A percentile compares a stretch with the other conserved stretches of the same genome.
Conservation (phyloP, 2,113 vertebrate genomes). For the Condylura cristata region DNA sequence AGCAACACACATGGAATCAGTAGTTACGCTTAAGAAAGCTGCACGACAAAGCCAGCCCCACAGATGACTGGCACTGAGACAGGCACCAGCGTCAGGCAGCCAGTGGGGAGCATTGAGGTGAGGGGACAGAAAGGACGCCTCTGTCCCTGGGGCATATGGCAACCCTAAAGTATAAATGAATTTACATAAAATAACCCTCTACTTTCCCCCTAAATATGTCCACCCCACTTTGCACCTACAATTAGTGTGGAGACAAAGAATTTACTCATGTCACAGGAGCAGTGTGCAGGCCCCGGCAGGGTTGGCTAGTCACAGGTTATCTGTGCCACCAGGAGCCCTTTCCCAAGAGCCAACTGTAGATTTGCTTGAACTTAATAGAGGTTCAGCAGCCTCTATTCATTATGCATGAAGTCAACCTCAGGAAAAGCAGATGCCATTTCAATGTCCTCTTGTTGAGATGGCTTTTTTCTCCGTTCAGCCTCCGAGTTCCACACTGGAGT, state of each 20-base stretch:
- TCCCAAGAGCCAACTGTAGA: constrained; percentile 44
- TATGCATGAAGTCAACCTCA: constrained; percentile 42
- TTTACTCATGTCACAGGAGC: constrained; percentile 4
- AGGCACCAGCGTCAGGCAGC: constrained; percentile 41
- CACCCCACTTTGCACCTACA: neutral
- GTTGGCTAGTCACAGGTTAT: neutral
- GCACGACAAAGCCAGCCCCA: neutral
- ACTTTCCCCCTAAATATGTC: constrained; percentile 26
- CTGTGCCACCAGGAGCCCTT: neutral
- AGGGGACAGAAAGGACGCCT: constrained; percentile 40
- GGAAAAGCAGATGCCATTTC: constrained; percentile 51
- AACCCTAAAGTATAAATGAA: constrained; percentile 14
- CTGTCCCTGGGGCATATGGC: constrained; percentile 37
- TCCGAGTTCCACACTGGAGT: neutral
- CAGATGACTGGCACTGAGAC: constrained; percentile 10
- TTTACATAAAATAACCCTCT: constrained; percentile 5
- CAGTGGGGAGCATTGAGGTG: constrained; percentile 63
- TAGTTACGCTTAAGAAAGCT: neutral
- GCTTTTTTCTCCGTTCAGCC: constrained; percentile 7
- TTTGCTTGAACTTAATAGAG: constrained; percentile 60
- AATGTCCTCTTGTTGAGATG: constrained; percentile 24
- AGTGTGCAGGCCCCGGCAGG: neutral
- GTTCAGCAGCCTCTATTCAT: constrained; percentile 52
- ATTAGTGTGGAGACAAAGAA: constrained; percentile 21
- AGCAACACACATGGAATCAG: neutral